Evolutionary conservation across 2,797 vertebrate genomes (phyloP), one percentile per base, ranked within the genome.

Genomic region (Jordanella pulchra): DNA sequence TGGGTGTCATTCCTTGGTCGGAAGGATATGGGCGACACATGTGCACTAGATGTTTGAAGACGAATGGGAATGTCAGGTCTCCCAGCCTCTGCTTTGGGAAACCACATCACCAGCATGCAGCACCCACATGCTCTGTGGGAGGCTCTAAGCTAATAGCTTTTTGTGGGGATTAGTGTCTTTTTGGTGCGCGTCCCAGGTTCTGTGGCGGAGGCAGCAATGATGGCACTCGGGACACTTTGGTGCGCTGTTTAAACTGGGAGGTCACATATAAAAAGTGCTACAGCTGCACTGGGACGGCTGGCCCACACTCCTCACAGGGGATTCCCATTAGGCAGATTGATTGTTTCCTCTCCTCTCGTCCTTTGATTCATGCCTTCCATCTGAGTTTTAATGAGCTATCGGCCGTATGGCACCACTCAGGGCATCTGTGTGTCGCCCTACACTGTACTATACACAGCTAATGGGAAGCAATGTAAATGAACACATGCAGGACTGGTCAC

Each of bases 11-110:
- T 90, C 69, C 80, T 75, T 91, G 92, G 78, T 75, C 88, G 82
- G 87, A 93, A 94, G 94, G 95, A 95, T 94, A 89, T 94, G 94
- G 94, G 81, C 86, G 92, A 94, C 96, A 95, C 94, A 95, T 95
- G 95, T 95, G 85, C 60, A 23, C 45, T 72, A 90, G 91, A 90
- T 92, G 93, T 92, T 88, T 78, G 88, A 91, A 90, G 92, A 91
- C 80, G 73, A 80, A 75, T 83, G 83, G 85, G 87, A 79, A 76
- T 82, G 39, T 73, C 78, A 65, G 71, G 77, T 84, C 84, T 84
- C 77, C 77, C 72, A 44, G 70, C 61, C 79, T 77, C 74, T 54
- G 30, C 86, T 83, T 84, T 35, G 18, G 58, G 72, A 86, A 89
- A 90, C 89, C 89, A 84, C 87, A 87, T 84, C 83, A 84, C 64